Percentiles rank a stretch among this genome's conserved stretches.
These are phyloP conservation scores for Camelus dromedarius DNA, from an alignment of 2,113 vertebrate genomes.

Conservation along the genomic window DNA sequence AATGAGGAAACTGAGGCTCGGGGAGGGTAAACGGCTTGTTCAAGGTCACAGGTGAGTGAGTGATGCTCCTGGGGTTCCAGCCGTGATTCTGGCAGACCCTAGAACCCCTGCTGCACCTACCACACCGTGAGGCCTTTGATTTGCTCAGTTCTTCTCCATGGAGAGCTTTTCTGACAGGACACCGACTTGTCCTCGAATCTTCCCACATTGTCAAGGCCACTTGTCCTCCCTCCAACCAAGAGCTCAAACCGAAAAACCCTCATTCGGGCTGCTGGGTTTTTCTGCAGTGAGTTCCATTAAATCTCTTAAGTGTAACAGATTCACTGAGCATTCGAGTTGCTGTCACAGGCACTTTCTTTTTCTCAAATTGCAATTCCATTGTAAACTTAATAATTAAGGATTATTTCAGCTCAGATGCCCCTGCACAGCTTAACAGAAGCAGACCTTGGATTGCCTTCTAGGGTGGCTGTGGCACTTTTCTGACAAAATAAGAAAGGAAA, in stretches of 20 bases:
- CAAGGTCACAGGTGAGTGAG: neutral
- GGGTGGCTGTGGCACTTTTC: neutral
- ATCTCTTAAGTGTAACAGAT: neutral
- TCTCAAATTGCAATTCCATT: conserved; percentile 49
- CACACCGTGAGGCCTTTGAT: neutral
- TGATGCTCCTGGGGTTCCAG: neutral
- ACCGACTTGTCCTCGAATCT: neutral
- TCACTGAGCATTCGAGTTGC: neutral
- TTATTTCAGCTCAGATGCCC: conserved; percentile 24
- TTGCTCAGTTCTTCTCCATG: neutral
- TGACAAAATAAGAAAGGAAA: conserved; percentile 50
- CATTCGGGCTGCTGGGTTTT: neutral
- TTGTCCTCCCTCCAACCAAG: neutral
- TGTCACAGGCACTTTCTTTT: neutral
- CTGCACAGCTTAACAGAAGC: conserved; percentile 65
- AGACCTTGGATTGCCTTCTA: neutral
- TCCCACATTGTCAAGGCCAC: neutral
- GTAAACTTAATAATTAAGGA: conserved; percentile 67
- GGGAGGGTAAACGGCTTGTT: neutral
- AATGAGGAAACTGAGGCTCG: neutral
- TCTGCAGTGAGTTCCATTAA: neutral
- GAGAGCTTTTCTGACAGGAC: neutral
- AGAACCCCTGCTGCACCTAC: neutral
- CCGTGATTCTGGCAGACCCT: neutral
- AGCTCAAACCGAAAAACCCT: neutral